Percentiles rank a stretch among this genome's conserved stretches.
These are phyloP conservation scores for Eupithecia exiguata DNA, from an alignment of 2,888 invertebrate species.

Conservation along the genomic window DNA sequence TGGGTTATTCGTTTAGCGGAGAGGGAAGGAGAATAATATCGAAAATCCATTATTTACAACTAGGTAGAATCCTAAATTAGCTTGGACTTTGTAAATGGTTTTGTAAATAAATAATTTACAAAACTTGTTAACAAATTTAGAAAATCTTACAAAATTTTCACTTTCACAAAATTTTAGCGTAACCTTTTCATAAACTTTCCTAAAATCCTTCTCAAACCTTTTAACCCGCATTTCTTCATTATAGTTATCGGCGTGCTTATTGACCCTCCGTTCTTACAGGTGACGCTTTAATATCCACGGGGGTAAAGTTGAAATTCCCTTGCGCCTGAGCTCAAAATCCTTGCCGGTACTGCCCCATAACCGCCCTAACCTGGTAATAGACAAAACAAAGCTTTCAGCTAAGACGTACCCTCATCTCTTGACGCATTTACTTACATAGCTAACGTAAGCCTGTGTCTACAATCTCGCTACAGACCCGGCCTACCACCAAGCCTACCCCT, in stretches of 20 bases:
- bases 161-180: not conserved
- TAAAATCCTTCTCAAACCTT: constrained; percentile 20
- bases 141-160: not conserved
- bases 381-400: constrained; percentile 32
- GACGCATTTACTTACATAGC: constrained; percentile 8
- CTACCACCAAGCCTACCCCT: no score
- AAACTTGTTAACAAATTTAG: not conserved
- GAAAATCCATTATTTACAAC: no score
- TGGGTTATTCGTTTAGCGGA: no score
- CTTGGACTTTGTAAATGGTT: not conserved
- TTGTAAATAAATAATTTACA: not conserved
- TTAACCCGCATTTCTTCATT: constrained; percentile 28
- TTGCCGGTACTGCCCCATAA: constrained; percentile 8
- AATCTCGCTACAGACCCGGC: no score
- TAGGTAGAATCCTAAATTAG: no score
- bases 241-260: not conserved
- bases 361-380: constrained; percentile 37
- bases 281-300: not conserved
- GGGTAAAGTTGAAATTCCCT: constrained; percentile 3
- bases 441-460: not conserved
- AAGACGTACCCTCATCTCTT: constrained; percentile 5
- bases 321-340: not conserved
- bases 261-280: not conserved
- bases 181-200: constrained; percentile 14
- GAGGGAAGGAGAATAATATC: no score